Base-by-base conservation (phyloP, 2,888 invertebrate genomes). In the Tetramorium bicarinatum region DNA sequence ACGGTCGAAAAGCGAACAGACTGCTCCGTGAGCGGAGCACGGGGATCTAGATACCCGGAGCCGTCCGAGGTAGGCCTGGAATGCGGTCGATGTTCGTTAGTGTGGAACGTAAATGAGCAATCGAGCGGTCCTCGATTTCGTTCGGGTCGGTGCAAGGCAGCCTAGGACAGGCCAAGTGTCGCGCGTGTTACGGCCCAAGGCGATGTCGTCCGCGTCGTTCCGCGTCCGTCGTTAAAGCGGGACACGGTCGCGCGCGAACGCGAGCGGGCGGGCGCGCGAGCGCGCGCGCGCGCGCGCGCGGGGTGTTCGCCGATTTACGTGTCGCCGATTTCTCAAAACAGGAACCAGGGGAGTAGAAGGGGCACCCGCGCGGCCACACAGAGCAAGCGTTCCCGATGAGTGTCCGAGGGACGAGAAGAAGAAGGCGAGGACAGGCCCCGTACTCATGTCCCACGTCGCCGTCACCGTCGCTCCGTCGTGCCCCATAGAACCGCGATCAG, bases 331-430 rank as follows among this genome's bases (percentile, higher is more conserved):
- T 41, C 21, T 41, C 21, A 34, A 25, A 66, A 21, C 25, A 21
- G 49, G 0, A 52, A 15, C 34, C 34, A 56, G 6, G 4, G n/a
- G 9, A 0, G 44, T 54, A 9, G 8, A 18, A 21, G 47, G 66
- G 49, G 61, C 25, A 67, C 52, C 56, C 47, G 59, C 52, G 21
- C 21, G 69, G 54, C 25, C 4, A 59, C 29, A 49, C 62, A 38
- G 72, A 59, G 72, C 72, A 87, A 84, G 74, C 3, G 2, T 34
- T 9, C 83, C 93, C 93, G 91, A 94, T 93, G 94, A 93, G 93
- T 92, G 92, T 93, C 92, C 92, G 91, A 91, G 91, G 91, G 91
- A 91, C 91, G 91, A 83, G 83, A 84, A 84, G 83, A 84, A 84
- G 49, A 69, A 83, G 74, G 85, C 85, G 76, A 74, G 88, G 87